These are phyloP conservation scores for Lasaia peninsularis DNA, from an alignment of 1,140 invertebrate species.

Conservation along the genomic window DNA sequence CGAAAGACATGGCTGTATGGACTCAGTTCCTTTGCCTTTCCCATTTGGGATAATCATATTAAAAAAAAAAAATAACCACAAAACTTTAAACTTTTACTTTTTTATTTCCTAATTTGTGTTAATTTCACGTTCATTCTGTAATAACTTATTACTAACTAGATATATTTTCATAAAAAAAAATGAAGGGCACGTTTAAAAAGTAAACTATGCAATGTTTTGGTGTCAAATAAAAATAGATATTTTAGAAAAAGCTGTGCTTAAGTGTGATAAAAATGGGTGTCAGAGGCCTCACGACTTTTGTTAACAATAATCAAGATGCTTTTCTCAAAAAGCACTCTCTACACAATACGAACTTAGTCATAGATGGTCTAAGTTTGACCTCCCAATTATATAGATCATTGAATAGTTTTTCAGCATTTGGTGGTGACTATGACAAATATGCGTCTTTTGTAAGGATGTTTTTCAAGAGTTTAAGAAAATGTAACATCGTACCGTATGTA, in stretches of 20 bases:
- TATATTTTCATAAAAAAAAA: no score
- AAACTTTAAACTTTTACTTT: no score
- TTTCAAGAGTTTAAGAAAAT: slow-evolving; percentile 84
- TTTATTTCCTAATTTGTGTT: no score
- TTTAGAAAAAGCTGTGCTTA: not conserved
- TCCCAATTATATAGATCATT: slow-evolving; percentile 84
- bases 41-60: no score
- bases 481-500: slow-evolving; percentile 86
- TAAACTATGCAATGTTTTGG: no score
- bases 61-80: no score
- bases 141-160: no score
- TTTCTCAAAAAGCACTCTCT: slow-evolving; percentile 82
- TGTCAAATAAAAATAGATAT: not conserved
- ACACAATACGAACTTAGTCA: slow-evolving; percentile 84
- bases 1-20: no score
- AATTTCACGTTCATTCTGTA: no score
- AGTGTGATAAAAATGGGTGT: slow-evolving; percentile 83
- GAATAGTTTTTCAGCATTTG: slow-evolving; percentile 84
- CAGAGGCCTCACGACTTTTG: slow-evolving; percentile 87
- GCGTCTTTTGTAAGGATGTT: slow-evolving; percentile 81
- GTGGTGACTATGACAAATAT: slow-evolving; percentile 92
- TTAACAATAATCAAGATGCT: slow-evolving; percentile 81
- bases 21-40: no score
- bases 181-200: no score
- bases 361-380: slow-evolving; percentile 90